Evolutionary conservation across 2,113 vertebrate species (phyloP).

Genomic region (human): DNA sequence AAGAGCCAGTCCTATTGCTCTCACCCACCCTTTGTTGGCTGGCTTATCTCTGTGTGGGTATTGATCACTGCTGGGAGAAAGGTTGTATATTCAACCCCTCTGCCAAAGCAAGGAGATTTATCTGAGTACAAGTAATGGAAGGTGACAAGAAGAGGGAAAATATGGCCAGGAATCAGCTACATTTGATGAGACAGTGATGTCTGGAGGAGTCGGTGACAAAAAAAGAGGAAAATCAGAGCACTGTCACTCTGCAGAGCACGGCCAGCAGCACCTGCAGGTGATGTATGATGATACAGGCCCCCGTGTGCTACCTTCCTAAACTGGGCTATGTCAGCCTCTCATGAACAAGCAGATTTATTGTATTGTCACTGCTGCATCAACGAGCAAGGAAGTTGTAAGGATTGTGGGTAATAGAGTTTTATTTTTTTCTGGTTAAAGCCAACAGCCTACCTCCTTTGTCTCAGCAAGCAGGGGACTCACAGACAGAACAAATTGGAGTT

Average conservation of each 20-base stretch:
- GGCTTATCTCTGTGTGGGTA: conserved; percentile 2
- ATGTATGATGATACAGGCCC: background rate
- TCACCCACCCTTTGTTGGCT: background rate
- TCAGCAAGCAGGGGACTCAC: background rate
- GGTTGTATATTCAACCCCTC: conserved; percentile 55
- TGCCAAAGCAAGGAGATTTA: conserved; percentile 63
- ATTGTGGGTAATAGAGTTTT: background rate
- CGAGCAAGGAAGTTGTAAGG: background rate
- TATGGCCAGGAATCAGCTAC: conserved; percentile 22
- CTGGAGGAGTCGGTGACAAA: conserved; percentile 58
- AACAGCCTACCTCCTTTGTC: conserved; percentile 47
- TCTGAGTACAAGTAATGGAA: conserved; percentile 54
- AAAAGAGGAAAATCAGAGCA: conserved; percentile 4
- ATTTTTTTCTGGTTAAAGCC: background rate
- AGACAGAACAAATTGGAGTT: conserved; percentile 52
- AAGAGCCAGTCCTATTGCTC: background rate
- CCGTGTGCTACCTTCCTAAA: background rate
- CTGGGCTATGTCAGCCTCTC: background rate
- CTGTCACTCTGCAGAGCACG: background rate
- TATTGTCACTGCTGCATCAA: conserved; percentile 34
- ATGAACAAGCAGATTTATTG: conserved; percentile 59
- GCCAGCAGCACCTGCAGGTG: conserved; percentile 16
- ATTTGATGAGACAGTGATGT: conserved; percentile 54
- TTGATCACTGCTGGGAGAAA: conserved; percentile 47
- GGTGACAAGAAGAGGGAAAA: conserved; percentile 39